Evolutionary conservation across 2,888 invertebrate genomes (phyloP).

Genomic region (Pristionchus fissidentatus): DNA sequence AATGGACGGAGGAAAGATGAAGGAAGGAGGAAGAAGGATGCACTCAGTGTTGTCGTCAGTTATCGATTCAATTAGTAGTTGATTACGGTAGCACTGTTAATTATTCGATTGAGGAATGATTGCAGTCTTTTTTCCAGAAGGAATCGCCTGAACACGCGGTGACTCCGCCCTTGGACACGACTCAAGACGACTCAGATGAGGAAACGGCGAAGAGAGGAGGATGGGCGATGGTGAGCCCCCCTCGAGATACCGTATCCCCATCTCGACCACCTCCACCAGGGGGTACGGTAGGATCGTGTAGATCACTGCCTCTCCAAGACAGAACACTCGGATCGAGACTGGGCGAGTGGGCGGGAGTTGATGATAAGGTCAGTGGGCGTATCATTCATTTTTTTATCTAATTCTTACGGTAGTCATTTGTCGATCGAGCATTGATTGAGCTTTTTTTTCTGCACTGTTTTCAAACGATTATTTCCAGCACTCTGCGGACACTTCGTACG

Average conservation of each 20-base stretch:
- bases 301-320: slow-evolving; percentile 20
- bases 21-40: not conserved
- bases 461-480: slow-evolving; percentile 23
- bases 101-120: not conserved
- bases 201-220: not conserved
- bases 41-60: slow-evolving; percentile 39
- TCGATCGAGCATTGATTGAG: not conserved
- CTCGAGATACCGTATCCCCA: not conserved
- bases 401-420: not conserved
- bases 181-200: slow-evolving; percentile 5
- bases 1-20: slow-evolving; percentile 38
- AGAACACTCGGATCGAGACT: slow-evolving; percentile 25
- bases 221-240: no score
- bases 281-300: not conserved
- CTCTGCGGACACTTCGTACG: slow-evolving; percentile 56
- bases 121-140: slow-evolving; percentile 18
- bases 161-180: not conserved
- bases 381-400: not conserved
- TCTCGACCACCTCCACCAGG: not conserved
- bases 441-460: not conserved
- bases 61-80: not conserved
- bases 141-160: slow-evolving; percentile 42
- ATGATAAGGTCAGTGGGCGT: not conserved
- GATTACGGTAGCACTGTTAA: not conserved
- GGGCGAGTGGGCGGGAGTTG: slow-evolving; percentile 34